Evolutionary conservation across 2,888 invertebrate genomes (phyloP).

Genomic region (Copidosoma aretas): DNA sequence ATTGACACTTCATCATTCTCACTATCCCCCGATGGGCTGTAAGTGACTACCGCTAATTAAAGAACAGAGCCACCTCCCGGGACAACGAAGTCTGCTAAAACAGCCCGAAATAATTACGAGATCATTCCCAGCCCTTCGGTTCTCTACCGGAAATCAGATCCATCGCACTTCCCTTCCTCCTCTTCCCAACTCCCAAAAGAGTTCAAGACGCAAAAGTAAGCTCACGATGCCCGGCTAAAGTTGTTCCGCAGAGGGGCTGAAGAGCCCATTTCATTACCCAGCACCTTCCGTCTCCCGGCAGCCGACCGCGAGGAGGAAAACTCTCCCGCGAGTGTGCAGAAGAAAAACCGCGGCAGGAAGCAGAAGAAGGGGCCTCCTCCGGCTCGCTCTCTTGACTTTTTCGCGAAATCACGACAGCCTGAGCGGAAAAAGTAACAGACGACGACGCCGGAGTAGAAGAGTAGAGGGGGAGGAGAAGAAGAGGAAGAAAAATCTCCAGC

Average conservation of each 20-base stretch:
- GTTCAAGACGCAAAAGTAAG: too few relatives aligned
- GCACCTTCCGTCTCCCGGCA: slow-evolving; percentile 3
- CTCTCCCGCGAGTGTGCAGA: not conserved
- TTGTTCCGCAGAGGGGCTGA: not conserved
- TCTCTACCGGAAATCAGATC: too few relatives aligned
- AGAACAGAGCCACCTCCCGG: too few relatives aligned
- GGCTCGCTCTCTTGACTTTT: not conserved
- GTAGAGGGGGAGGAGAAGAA: slow-evolving; percentile 6
- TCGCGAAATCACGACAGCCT: slow-evolving; percentile 8
- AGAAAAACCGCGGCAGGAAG: not conserved
- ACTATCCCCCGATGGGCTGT: too few relatives aligned
- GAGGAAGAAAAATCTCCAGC: slow-evolving; percentile 15
- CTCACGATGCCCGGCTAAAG: too few relatives aligned
- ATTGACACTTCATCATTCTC: too few relatives aligned
- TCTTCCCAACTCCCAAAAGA: too few relatives aligned
- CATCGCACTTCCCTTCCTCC: too few relatives aligned
- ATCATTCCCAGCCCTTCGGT: too few relatives aligned
- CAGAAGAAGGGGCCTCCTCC: not conserved
- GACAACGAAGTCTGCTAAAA: too few relatives aligned
- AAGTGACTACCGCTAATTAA: too few relatives aligned
- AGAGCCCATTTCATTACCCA: slow-evolving; percentile 34
- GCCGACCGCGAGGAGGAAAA: not conserved
- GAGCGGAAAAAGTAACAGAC: slow-evolving; percentile 2
- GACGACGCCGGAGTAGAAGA: slow-evolving; percentile 9
- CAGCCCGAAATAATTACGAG: too few relatives aligned